Conservation (phyloP, 2,888 invertebrate species). For the Thera obeliscata region DNA sequence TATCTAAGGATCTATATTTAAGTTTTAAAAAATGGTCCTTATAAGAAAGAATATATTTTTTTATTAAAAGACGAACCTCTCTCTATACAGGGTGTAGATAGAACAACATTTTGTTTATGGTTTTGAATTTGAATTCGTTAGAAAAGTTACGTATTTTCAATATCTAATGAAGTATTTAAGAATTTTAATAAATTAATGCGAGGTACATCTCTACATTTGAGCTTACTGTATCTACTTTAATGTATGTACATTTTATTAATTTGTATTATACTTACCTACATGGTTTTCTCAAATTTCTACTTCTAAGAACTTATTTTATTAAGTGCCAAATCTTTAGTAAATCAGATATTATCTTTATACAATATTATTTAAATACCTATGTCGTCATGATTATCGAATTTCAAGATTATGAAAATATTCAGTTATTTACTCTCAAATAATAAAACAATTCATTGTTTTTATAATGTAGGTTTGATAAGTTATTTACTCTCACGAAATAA, state of each 20-base stretch:
- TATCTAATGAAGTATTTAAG: constrained; percentile 3
- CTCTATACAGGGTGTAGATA: constrained; percentile 73
- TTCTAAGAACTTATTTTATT: not conserved
- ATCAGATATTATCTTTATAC: not conserved
- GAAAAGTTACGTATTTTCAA: constrained; percentile 2
- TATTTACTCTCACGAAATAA: too few relatives aligned
- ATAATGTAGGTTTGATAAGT: too few relatives aligned
- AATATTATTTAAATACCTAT: not conserved
- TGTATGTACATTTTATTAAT: not conserved
- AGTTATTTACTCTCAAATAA: constrained; percentile 32
- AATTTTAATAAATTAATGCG: not conserved
- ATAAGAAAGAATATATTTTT: constrained; percentile 25
- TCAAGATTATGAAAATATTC: constrained; percentile 41
- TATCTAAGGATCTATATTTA: constrained; percentile 8
- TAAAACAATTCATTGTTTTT: constrained; percentile 20
- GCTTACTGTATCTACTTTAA: constrained; percentile 8
- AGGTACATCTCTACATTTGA: constrained; percentile 15
- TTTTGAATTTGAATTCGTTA: constrained; percentile 25
- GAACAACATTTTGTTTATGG: constrained; percentile 45
- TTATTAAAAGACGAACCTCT: constrained; percentile 53
- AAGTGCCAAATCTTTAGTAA: constrained; percentile 12
- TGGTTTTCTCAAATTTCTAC: not conserved
- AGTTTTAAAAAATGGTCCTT: not conserved
- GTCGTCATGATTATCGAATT: constrained; percentile 51
- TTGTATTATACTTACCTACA: constrained; percentile 1